These are phyloP conservation scores for Atherinomorus stipes DNA, from an alignment of 2,113 vertebrate genomes.

Conservation along the genomic window DNA sequence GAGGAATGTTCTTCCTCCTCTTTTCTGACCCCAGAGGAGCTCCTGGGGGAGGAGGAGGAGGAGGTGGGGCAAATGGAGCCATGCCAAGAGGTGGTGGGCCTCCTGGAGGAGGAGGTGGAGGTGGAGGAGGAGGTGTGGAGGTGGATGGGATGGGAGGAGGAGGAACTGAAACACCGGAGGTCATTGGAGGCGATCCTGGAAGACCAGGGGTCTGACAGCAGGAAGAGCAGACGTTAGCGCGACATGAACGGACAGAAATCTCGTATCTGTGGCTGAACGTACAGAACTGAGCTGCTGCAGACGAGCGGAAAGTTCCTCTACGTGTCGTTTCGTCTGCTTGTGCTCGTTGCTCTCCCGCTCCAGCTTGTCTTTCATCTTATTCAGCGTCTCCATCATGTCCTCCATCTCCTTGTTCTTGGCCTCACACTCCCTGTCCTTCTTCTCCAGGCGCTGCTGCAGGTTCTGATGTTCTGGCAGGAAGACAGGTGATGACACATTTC, in stretches of 20 bases:
- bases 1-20: conserved; percentile 93
- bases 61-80: conserved; percentile 58
- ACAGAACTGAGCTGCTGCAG: conserved; percentile 92
- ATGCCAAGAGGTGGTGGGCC: conserved; percentile 81
- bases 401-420: conserved; percentile 96
- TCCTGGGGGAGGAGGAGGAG: conserved; percentile 83
- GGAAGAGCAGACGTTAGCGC: no score
- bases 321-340: conserved; percentile 90
- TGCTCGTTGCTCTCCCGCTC: conserved; percentile 91
- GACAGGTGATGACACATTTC: not conserved
- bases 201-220: conserved; percentile 75
- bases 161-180: conserved; percentile 81
- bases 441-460: conserved; percentile 93
- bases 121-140: conserved; percentile 66
- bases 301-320: conserved; percentile 86
- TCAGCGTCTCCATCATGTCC: conserved; percentile 94
- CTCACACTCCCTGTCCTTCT: conserved; percentile 95
- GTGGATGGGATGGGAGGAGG: conserved; percentile 25
- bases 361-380: conserved; percentile 97
- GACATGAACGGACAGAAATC: not conserved
- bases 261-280: conserved; percentile 37
- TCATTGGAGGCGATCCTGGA: conserved; percentile 85
- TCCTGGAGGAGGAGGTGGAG: conserved; percentile 82
- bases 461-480: conserved; percentile 88
- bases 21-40: conserved; percentile 77